Evolutionary conservation across 2,797 vertebrate species (phyloP), one percentile per base, ranked within the genome.

Genomic region (Microctenopoma steveboyesi): DNA sequence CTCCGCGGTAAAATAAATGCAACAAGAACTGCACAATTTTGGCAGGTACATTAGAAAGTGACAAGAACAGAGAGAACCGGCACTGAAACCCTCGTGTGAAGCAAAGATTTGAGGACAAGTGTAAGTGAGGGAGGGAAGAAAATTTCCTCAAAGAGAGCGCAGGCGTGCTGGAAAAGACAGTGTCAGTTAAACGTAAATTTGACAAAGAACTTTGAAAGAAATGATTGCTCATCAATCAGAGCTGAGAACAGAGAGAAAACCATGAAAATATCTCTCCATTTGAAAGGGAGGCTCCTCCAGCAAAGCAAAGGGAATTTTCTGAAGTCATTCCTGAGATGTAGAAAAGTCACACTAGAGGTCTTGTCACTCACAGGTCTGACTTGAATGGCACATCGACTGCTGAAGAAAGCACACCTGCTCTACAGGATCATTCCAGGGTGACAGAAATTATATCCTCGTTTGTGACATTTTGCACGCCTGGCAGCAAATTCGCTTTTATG

Each of bases 161-260:
- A 10, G 33, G 13, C 62, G 37, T 4, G 35, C 12, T 42, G 33
- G 7, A 37, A 52, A 37, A 25, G 12, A 59, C 61, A 67, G 28
- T 1, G 0, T 7, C 25, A 18, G 2, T 49, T 35, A 30, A 74
- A 78, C n/a, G 68, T 30, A 64, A 54, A 74, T 68, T 52, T 68
- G 56, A 69, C 42, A 54, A 22, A 62, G 43, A 60, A 48, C 42
- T 58, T 54, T 30, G 64, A 69, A 57, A 78, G 53, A 69, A 84
- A 75, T 66, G 50, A 82, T 78, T 61, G 40, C 59, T 84, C 72
- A 79, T 82, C 76, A 78, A 58, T 87, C 74, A 57, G 33, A 39
- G 51, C 62, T 25, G 30, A 63, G 69, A 18, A 48, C 10, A 18
- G 53, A 22, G 18, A 68, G 48, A 51, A n/a, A 45, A 62, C 65